Evolutionary conservation across 1,140 invertebrate genomes (phyloP).

Genomic region (Drosophila watanabei): DNA sequence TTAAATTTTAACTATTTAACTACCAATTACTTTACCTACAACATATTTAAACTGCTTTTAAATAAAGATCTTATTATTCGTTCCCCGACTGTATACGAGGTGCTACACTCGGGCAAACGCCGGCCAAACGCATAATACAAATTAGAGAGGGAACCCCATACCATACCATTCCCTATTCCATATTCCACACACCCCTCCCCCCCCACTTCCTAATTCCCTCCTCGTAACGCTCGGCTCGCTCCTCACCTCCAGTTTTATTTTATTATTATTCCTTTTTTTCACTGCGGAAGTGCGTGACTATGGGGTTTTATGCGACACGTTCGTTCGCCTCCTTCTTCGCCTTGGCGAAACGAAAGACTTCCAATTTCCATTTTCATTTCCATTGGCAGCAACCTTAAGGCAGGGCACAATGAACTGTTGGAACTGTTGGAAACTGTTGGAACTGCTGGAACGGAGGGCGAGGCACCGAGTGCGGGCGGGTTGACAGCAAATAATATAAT

Average conservation of each 20-base stretch:
- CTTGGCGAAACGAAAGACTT: slow-evolving; percentile 61
- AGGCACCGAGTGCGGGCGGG: neutral
- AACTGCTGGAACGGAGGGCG: slow-evolving; percentile 36
- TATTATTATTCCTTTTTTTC: slow-evolving; percentile 26
- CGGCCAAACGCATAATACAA: slow-evolving; percentile 44
- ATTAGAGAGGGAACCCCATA: slow-evolving; percentile 35
- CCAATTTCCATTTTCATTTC: slow-evolving; percentile 38
- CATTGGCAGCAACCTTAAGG: slow-evolving; percentile 33
- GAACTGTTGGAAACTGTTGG: no score
- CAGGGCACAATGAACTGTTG: slow-evolving; percentile 61
- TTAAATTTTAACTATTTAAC: no score
- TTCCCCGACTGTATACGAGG: slow-evolving; percentile 4
- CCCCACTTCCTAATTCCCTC: neutral
- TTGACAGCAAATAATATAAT: neutral
- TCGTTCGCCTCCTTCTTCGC: slow-evolving; percentile 40
- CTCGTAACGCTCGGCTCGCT: slow-evolving; percentile 31
- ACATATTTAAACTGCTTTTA: neutral
- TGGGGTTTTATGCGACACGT: slow-evolving; percentile 76
- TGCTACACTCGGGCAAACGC: slow-evolving; percentile 27
- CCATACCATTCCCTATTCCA: neutral
- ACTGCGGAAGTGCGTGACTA: slow-evolving; percentile 80
- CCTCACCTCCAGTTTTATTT: slow-evolving; percentile 27
- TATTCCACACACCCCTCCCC: neutral
- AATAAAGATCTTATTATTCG: neutral
- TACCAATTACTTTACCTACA: no score